phyloP scores from a whole-genome alignment of 2,888 invertebrate genomes.

The Thyatira batis region DNA sequence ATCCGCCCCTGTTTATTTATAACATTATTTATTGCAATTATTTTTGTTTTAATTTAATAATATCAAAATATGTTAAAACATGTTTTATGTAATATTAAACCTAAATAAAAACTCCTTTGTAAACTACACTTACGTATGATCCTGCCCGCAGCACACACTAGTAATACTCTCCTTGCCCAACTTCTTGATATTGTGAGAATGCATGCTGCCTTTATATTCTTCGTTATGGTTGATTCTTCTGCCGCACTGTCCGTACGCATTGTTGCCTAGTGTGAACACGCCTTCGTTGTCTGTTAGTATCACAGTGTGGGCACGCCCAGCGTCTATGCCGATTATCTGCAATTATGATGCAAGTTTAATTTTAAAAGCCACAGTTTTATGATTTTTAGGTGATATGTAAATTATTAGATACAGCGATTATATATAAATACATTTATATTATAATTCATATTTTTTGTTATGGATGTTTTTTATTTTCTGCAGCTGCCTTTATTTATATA shows the following conservation, averaged over 20 bases:
- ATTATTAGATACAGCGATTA: no score
- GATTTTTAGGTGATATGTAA: no score
- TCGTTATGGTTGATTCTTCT: conserved; percentile 89
- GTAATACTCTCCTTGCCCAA: conserved; percentile 84
- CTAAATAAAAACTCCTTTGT: neutral
- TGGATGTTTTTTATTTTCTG: no score
- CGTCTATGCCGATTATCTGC: conserved; percentile 81
- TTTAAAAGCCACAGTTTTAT: neutral
- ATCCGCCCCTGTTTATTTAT: no score
- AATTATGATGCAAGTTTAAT: neutral
- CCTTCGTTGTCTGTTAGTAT: conserved; percentile 90
- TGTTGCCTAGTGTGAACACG: conserved; percentile 93
- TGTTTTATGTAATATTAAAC: no score
- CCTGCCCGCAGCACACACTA: conserved; percentile 93
- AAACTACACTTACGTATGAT: conserved; percentile 86
- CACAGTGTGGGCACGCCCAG: conserved; percentile 94
- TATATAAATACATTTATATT: no score
- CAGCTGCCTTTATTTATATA: no score
- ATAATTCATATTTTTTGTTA: no score
- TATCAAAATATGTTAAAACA: no score
- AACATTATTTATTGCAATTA: no score
- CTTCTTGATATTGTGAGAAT: conserved; percentile 85
- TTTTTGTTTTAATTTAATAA: no score
- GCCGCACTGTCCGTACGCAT: conserved; percentile 97
- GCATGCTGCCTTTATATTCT: conserved; percentile 85